phyloP scores from a whole-genome alignment of 92 coral and sea anemone genomes.

The Porites lobata region DNA sequence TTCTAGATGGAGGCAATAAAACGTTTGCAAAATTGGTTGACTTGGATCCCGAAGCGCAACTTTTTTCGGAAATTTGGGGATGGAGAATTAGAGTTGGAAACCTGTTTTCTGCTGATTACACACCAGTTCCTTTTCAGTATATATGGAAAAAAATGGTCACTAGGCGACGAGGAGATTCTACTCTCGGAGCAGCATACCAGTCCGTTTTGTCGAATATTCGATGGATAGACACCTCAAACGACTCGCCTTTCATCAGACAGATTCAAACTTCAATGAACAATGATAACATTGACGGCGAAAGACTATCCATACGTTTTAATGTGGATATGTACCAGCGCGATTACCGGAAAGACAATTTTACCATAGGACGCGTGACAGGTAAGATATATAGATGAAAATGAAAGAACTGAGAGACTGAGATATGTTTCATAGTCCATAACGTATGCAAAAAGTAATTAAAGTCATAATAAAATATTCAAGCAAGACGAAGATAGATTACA shows the following conservation, averaged over 20 bases:
- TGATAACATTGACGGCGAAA: conserved; percentile 34
- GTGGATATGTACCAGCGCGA: conserved; percentile 58
- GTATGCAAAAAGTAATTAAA: too few relatives aligned
- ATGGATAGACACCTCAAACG: conserved; percentile 41
- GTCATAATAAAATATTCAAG: too few relatives aligned
- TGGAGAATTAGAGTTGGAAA: conserved; percentile 78
- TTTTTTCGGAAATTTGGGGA: conserved; percentile 73
- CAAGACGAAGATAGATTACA: too few relatives aligned
- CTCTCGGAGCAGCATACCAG: conserved; percentile 68
- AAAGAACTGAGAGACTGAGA: too few relatives aligned
- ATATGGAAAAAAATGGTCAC: conserved; percentile 54
- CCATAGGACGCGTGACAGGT: conserved; percentile 78
- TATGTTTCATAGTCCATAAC: too few relatives aligned
- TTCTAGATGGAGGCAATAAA: conserved; percentile 49
- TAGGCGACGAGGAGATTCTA: neutral
- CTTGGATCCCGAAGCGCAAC: conserved; percentile 71
- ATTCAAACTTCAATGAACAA: conserved; percentile 47
- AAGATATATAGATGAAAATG: neutral
- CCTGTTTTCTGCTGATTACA: conserved; percentile 75
- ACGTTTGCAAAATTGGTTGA: conserved; percentile 79
- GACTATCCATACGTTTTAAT: conserved; percentile 79
- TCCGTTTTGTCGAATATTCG: conserved; percentile 70
- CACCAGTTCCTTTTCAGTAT: conserved; percentile 71
- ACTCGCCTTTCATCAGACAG: conserved; percentile 47
- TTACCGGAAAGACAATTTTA: conserved; percentile 22